A percentile compares a stretch with the other conserved stretches of the same genome.
Conservation (phyloP, 2,113 vertebrate species). For the Cyanoramphus novaezelandiae region DNA sequence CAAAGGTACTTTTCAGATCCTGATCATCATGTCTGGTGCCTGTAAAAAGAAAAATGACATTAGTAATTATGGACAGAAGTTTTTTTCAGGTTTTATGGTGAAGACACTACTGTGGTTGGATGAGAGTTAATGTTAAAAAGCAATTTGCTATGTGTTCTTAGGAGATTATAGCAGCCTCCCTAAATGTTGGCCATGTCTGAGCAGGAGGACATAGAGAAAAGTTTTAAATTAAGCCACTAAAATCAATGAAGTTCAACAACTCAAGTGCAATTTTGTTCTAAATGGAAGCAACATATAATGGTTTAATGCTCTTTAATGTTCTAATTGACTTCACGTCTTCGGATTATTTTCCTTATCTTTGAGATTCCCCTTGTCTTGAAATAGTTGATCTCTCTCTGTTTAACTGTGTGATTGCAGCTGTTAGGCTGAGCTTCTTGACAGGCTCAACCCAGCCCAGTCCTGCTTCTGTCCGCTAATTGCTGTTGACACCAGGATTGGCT, state of each 20-base stretch:
- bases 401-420: rapidly evolving
- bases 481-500: background rate
- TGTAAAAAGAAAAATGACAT: background rate
- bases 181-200: background rate
- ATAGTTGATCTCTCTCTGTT: background rate
- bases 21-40: background rate
- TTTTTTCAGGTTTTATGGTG: background rate
- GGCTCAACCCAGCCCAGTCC: background rate
- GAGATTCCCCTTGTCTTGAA: background rate
- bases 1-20: background rate
- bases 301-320: background rate
- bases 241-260: background rate
- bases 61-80: background rate
- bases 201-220: background rate
- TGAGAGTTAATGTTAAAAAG: background rate
- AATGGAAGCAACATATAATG: background rate
- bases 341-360: background rate
- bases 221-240: background rate
- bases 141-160: background rate
- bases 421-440: background rate
- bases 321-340: background rate
- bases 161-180: background rate
- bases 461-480: background rate
- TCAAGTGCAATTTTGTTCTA: background rate
- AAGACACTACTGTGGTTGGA: background rate